phyloP scores from a whole-genome alignment of 2,113 vertebrate species.

The Mixornis gularis region DNA sequence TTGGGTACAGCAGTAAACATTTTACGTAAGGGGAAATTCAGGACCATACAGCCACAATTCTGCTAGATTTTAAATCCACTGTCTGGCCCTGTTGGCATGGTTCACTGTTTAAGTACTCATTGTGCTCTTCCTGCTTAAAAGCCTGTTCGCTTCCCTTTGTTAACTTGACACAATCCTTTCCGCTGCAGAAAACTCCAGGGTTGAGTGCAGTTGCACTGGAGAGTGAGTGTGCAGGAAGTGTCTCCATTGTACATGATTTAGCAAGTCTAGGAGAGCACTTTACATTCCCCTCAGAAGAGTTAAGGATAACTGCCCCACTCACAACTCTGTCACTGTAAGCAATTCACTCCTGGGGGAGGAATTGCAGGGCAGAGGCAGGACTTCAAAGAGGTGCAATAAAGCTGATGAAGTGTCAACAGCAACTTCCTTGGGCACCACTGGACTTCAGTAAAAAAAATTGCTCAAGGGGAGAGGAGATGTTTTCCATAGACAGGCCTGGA shows the following conservation, averaged over 20 bases:
- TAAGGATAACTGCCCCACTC: neutral
- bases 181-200: neutral
- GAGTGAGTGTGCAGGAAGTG: neutral
- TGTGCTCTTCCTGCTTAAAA: neutral
- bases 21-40: neutral
- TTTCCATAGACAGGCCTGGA: neutral
- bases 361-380: neutral
- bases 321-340: neutral
- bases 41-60: neutral
- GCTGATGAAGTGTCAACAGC: neutral
- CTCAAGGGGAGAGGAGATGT: neutral
- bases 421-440: rapidly evolving
- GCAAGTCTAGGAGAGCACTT: neutral
- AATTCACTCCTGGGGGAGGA: neutral
- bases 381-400: neutral
- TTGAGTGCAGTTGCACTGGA: neutral
- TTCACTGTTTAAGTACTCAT: neutral
- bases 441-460: neutral
- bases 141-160: neutral
- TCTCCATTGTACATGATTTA: neutral
- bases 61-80: neutral
- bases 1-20: neutral
- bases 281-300: neutral
- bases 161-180: neutral
- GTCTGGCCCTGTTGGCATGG: neutral